A percentile compares a stretch with the other conserved stretches of the same genome.
phyloP scores from a whole-genome alignment of 2,888 invertebrate species.

The Heliconius ismenius region DNA sequence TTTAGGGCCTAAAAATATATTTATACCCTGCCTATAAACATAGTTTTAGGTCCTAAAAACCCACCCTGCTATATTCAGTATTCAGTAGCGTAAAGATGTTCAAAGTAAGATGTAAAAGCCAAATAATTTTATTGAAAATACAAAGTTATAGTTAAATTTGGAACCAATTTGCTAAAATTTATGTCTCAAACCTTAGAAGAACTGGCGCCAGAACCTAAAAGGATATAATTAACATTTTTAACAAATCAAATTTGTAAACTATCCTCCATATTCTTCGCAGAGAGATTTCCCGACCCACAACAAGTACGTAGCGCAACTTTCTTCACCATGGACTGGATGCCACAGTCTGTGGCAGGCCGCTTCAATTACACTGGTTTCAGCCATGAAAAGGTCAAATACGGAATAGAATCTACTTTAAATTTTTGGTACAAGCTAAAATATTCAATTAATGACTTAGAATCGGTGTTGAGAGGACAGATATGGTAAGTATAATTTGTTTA shows the following conservation, averaged over 20 bases:
- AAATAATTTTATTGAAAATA: too few species aligned
- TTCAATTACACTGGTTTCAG: slow-evolving; percentile 48
- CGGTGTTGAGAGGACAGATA: background rate
- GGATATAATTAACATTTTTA: background rate
- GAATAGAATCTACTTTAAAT: background rate
- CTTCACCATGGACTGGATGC: slow-evolving; percentile 56
- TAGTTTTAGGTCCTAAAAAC: too few species aligned
- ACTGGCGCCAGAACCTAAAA: too few species aligned
- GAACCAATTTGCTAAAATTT: too few species aligned
- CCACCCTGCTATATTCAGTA: too few species aligned
- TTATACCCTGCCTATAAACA: too few species aligned
- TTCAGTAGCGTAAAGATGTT: too few species aligned
- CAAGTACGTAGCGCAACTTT: slow-evolving; percentile 55
- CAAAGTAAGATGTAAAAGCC: too few species aligned
- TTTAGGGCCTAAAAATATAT: too few species aligned
- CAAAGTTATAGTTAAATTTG: too few species aligned
- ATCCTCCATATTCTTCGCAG: slow-evolving; percentile 51
- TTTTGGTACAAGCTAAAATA: background rate
- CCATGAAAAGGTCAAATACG: slow-evolving; percentile 50
- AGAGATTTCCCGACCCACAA: slow-evolving; percentile 58
- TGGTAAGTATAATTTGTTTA: slow-evolving; percentile 25
- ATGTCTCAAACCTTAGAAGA: too few species aligned
- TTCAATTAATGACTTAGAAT: background rate
- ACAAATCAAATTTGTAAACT: background rate
- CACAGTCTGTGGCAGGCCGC: slow-evolving; percentile 16